A percentile compares a stretch with the other conserved stretches of the same genome.
Conservation (phyloP, 1,140 invertebrate genomes). For the Bombus sylvicola region DNA sequence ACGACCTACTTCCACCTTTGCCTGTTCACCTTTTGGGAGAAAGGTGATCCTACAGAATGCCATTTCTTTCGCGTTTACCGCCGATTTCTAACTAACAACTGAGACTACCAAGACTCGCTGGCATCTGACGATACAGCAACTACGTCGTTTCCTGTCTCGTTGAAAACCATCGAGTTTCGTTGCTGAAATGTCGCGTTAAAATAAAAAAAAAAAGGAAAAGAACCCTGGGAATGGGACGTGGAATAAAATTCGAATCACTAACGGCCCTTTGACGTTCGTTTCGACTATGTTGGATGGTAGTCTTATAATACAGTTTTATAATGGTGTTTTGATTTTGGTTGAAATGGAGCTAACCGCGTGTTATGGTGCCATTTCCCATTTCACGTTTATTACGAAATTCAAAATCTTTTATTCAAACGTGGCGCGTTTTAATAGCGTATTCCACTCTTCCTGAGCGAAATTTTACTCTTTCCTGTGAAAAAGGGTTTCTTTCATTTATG, state of each 20-base stretch:
- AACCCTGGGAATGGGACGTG: not conserved
- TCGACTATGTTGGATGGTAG: not conserved
- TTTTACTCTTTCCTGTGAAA: not conserved
- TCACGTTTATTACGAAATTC: not conserved
- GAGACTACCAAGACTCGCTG: constrained; percentile 5
- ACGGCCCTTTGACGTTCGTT: not conserved
- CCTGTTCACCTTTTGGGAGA: constrained; percentile 26
- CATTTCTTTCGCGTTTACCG: constrained; percentile 40
- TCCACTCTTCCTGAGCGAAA: not conserved
- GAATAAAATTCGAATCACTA: not conserved
- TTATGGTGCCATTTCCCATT: no score
- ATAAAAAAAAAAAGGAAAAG: not conserved
- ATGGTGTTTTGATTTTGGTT: not conserved
- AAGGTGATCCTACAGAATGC: constrained; percentile 42
- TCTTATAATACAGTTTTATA: not conserved
- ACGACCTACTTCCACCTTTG: constrained; percentile 57
- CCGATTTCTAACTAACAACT: constrained; percentile 48
- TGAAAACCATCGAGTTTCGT: not conserved
- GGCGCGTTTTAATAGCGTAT: no score
- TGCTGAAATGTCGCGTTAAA: not conserved
- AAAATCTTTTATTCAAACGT: no score
- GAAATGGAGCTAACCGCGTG: not conserved
- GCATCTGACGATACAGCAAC: not conserved
- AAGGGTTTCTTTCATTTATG: not conserved
- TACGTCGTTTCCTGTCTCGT: not conserved